phyloP scores from a whole-genome alignment of 2,888 invertebrate genomes.

The Saturnia japonica region DNA sequence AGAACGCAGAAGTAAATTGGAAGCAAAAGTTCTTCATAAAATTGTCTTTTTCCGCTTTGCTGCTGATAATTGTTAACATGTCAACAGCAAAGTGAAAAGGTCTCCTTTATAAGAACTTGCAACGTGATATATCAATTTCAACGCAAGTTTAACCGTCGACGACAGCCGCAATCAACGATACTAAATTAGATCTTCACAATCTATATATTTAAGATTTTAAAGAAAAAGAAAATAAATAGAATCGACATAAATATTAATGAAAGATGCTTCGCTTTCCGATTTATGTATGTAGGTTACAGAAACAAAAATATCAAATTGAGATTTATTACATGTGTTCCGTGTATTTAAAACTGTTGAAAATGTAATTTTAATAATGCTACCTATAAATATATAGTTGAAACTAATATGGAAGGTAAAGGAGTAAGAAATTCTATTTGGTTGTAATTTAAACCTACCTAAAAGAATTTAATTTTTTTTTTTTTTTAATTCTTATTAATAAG shows the following conservation, averaged over 20 bases:
- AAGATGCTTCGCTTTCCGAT: background rate
- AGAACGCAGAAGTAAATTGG: conserved; percentile 23
- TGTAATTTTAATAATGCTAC: no score
- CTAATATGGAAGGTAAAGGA: background rate
- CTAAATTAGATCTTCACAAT: background rate
- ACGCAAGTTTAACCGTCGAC: background rate
- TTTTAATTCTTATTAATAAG: no score
- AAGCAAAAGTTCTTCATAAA: conserved; percentile 73
- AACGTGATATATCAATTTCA: conserved; percentile 32
- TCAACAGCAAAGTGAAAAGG: conserved; percentile 83
- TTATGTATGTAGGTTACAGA: background rate
- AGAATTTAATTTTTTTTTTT: no score
- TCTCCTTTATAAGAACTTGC: conserved; percentile 80
- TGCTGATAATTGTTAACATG: conserved; percentile 70
- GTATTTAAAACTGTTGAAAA: background rate
- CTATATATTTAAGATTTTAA: background rate
- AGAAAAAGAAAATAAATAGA: background rate
- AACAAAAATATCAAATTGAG: background rate
- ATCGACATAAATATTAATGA: background rate
- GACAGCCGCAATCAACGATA: background rate
- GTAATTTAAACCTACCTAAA: background rate
- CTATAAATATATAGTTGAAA: background rate
- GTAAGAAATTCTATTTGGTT: background rate
- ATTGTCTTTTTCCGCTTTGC: conserved; percentile 83
- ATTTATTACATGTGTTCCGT: background rate